Percentiles rank a stretch among this genome's conserved stretches.
These are phyloP conservation scores for Barypeithes pellucidus DNA, from an alignment of 2,888 invertebrate species.

Conservation along the genomic window DNA sequence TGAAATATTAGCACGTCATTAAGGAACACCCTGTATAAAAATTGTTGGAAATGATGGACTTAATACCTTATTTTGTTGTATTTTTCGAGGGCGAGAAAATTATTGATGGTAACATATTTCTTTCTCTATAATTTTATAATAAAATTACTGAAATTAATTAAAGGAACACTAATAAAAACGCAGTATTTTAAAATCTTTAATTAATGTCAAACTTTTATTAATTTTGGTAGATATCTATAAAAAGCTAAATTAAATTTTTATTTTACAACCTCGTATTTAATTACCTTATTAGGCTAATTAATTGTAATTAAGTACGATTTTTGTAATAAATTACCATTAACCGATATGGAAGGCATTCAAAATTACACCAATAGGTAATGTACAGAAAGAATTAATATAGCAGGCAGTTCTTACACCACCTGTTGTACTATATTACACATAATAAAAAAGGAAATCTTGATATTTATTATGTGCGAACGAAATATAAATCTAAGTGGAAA, in stretches of 20 bases:
- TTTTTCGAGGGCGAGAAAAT: too few species aligned
- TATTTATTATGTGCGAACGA: constrained; percentile 16
- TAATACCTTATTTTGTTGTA: too few species aligned
- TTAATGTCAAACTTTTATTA: too few species aligned
- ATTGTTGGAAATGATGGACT: too few species aligned
- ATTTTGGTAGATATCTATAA: neutral
- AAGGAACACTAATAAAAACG: too few species aligned
- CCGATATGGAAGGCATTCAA: neutral
- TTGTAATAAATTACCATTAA: constrained; percentile 1
- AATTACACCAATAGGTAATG: neutral
- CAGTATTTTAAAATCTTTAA: too few species aligned
- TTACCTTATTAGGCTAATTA: neutral
- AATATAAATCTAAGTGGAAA: constrained; percentile 11
- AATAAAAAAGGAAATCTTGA: constrained; percentile 13
- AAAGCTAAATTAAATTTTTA: constrained; percentile 3
- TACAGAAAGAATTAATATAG: neutral
- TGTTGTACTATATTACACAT: neutral
- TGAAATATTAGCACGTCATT: too few species aligned
- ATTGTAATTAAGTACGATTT: neutral
- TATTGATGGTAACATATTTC: too few species aligned
- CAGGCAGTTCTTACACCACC: neutral
- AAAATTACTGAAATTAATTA: too few species aligned
- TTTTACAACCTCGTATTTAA: neutral
- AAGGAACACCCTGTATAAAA: too few species aligned
- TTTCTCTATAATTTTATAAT: too few species aligned